A percentile compares a stretch with the other conserved stretches of the same genome.
phyloP scores from a whole-genome alignment of 2,113 vertebrate species.

The human (Homo sapiens) region DNA sequence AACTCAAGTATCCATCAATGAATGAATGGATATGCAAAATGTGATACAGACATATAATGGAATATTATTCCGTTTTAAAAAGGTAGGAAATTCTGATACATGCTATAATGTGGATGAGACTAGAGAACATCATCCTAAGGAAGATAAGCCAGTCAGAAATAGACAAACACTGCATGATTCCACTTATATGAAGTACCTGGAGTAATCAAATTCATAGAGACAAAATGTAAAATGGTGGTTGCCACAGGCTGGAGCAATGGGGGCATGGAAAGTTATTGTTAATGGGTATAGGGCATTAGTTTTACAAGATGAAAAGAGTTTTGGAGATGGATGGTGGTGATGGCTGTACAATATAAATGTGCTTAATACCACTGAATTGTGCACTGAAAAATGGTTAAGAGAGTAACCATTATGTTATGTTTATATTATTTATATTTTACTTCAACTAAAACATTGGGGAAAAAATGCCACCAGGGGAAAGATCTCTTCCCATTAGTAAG shows the following conservation, averaged over 20 bases:
- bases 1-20: not conserved
- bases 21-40: not conserved
- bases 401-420: not conserved
- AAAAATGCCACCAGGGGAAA: not conserved
- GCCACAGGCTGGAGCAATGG: fast-evolving
- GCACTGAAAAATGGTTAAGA: not conserved
- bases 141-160: not conserved
- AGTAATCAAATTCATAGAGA: not conserved
- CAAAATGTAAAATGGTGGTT: not conserved
- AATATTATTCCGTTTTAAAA: not conserved
- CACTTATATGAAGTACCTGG: not conserved
- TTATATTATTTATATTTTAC: not conserved
- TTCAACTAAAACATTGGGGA: not conserved
- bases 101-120: not conserved
- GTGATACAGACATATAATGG: not conserved
- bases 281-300: not conserved
- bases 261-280: not conserved
- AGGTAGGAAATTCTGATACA: not conserved
- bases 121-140: not conserved
- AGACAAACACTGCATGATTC: not conserved
- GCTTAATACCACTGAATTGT: not conserved
- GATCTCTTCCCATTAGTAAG: not conserved
- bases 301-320: not conserved
- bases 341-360: not conserved
- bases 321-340: not conserved